Conservation (phyloP, 2,113 vertebrate genomes). For the Phrynosoma platyrhinos region DNA sequence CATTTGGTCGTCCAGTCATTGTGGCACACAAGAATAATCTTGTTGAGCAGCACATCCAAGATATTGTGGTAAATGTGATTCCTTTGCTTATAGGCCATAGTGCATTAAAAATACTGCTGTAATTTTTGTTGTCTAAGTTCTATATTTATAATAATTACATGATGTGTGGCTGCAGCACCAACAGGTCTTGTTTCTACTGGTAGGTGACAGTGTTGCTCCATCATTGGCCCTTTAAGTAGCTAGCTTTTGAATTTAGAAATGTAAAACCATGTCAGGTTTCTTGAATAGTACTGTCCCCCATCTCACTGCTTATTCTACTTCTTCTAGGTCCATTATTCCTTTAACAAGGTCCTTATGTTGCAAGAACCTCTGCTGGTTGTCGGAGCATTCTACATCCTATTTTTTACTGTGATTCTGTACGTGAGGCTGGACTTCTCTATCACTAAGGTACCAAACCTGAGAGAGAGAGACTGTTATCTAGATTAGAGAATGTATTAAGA, state of each 20-base stretch:
- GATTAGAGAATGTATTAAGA: background rate
- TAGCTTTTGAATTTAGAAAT: background rate
- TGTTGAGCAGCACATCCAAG: constrained; percentile 98
- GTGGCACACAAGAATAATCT: constrained; percentile 94
- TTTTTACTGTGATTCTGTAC: constrained; percentile 97
- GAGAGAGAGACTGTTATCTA: background rate
- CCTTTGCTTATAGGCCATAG: accelerated
- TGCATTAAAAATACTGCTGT: background rate
- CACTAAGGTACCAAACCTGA: constrained; percentile 86
- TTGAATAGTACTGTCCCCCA: background rate
- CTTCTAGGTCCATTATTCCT: constrained; percentile 92
- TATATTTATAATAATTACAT: background rate
- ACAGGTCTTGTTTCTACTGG: background rate
- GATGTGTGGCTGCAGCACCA: background rate
- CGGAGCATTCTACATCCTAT: constrained; percentile 95
- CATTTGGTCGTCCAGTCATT: constrained; percentile 94
- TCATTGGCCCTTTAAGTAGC: accelerated
- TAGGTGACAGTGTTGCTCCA: background rate
- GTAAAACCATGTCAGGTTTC: background rate
- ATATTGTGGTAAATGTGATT: constrained; percentile 87
- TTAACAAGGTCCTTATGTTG: constrained; percentile 98
- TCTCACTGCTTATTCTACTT: constrained; percentile 32
- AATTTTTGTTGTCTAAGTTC: background rate
- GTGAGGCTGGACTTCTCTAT: constrained; percentile 98
- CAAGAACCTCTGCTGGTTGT: constrained; percentile 97